phyloP scores from a whole-genome alignment of 2,797 vertebrate species.

The Taenioides sp. region DNA sequence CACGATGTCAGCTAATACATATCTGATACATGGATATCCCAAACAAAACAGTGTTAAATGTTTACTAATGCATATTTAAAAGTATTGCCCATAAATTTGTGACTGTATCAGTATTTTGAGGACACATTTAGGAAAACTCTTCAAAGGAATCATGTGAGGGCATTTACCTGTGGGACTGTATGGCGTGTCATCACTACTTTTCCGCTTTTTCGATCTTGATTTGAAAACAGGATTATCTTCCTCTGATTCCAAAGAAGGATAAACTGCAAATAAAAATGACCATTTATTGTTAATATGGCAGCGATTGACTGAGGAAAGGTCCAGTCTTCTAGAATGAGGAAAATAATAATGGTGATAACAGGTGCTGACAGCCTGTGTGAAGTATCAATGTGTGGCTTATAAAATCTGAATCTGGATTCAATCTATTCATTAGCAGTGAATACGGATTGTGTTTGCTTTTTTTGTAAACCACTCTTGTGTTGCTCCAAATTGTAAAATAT shows the following conservation, averaged over 20 bases:
- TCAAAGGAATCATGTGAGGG: too few relatives aligned
- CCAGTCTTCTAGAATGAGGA: slow-evolving; percentile 7
- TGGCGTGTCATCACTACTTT: slow-evolving; percentile 95
- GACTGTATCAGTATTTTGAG: neutral
- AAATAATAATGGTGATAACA: slow-evolving; percentile 45
- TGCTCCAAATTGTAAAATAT: slow-evolving; percentile 50
- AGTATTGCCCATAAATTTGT: too few relatives aligned
- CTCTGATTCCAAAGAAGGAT: slow-evolving; percentile 96
- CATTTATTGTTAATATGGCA: neutral
- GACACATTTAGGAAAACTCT: neutral
- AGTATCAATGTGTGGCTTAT: slow-evolving; percentile 46
- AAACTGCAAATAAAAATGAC: slow-evolving; percentile 73
- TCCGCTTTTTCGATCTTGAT: slow-evolving; percentile 97
- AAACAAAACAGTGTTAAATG: too few relatives aligned
- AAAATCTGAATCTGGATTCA: slow-evolving; percentile 46
- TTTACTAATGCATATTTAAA: too few relatives aligned
- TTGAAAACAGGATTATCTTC: slow-evolving; percentile 99
- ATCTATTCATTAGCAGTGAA: slow-evolving; percentile 53
- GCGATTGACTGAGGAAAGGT: neutral
- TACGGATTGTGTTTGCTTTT: slow-evolving; percentile 62
- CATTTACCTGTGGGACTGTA: slow-evolving; percentile 93
- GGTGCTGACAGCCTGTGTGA: slow-evolving; percentile 39
- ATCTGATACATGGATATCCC: too few relatives aligned
- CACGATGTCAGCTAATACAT: too few relatives aligned
- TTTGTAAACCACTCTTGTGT: slow-evolving; percentile 49